Base-by-base conservation (phyloP, 2,888 invertebrate genomes). In the Operophtera brumata region DNA sequence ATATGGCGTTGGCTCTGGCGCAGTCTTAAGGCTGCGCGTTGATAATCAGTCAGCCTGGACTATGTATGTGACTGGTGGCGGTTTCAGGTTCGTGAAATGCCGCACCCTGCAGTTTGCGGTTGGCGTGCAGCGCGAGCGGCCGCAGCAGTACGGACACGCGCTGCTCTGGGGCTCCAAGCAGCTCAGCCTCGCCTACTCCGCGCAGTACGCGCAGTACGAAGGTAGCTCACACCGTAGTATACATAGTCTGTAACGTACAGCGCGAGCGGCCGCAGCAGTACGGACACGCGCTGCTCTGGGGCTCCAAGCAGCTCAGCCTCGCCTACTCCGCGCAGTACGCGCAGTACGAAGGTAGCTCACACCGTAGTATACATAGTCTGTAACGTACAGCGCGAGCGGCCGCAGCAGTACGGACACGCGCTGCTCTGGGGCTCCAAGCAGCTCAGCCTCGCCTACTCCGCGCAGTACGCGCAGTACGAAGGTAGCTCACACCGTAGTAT, bases 151-250 rank as follows among this genome's bases (percentile, higher is more conserved):
- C 92, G 96, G 96, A 0, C 96, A 96, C 76, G 96, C 97, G 58
- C 96, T 98, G 76, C 89, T 97, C 37, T 99, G 98, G 98, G 99
- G 99, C 41, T 97, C 97, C 63, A 99, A 98, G 82, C 97, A 97
- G 63, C 91, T 99, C 61, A 97, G 96, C 79, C 92, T 97, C 26
- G 97, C 98, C 0, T 98, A 97, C 77, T 95, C 94, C 4, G 97
- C 97, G 0, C 98, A 99, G 73, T 99, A 95, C 82, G 95, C 96
- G 0, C 97, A 98, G 77, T 99, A 97, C 77, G 93, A 94, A 12
- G 95, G 93, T 93, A 30, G 8, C n/a, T n/a, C n/a, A n/a, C n/a
- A n/a, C n/a, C n/a, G n/a, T n/a, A n/a, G n/a, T n/a, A n/a, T n/a
- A n/a, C n/a, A n/a, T n/a, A n/a, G n/a, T n/a, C n/a, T n/a, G n/a